These are phyloP conservation scores for Poliocrania exsul DNA, from an alignment of 2,797 vertebrate genomes.

Conservation along the genomic window DNA sequence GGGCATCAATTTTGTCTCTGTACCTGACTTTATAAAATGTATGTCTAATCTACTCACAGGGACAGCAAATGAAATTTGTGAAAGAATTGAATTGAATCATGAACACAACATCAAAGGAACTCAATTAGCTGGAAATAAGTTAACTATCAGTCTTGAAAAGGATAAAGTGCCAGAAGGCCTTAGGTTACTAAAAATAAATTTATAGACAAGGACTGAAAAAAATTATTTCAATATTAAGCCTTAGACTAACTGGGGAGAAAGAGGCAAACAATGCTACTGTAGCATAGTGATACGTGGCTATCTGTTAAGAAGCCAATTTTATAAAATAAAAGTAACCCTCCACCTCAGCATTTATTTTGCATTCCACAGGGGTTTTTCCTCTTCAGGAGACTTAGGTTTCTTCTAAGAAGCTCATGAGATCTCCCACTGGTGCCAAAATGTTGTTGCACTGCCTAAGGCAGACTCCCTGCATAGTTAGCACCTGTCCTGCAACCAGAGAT, in stretches of 20 bases:
- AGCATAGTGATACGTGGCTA: neutral
- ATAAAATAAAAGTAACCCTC: neutral
- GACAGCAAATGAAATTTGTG: conserved; percentile 34
- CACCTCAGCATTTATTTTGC: neutral
- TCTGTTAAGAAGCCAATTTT: neutral
- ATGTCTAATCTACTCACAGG: neutral
- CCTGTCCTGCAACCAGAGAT: neutral
- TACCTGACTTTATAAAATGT: neutral
- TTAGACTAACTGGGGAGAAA: neutral
- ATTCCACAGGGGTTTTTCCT: neutral
- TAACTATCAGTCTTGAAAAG: neutral
- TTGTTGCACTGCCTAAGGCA: neutral
- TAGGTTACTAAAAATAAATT: conserved; percentile 14
- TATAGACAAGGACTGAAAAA: neutral
- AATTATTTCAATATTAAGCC: neutral
- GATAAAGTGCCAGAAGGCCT: neutral
- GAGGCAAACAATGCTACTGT: neutral
- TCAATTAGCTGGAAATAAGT: conserved; percentile 11
- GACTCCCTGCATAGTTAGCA: neutral
- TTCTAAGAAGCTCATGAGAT: neutral
- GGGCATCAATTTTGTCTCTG: neutral
- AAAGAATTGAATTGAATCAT: conserved; percentile 1
- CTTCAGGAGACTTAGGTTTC: neutral
- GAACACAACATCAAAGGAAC: conserved; percentile 21
- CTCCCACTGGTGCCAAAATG: neutral